Evolutionary conservation across 2,888 invertebrate genomes (phyloP), one percentile per base, ranked within the genome.

Genomic region (Podabrus alpinus): DNA sequence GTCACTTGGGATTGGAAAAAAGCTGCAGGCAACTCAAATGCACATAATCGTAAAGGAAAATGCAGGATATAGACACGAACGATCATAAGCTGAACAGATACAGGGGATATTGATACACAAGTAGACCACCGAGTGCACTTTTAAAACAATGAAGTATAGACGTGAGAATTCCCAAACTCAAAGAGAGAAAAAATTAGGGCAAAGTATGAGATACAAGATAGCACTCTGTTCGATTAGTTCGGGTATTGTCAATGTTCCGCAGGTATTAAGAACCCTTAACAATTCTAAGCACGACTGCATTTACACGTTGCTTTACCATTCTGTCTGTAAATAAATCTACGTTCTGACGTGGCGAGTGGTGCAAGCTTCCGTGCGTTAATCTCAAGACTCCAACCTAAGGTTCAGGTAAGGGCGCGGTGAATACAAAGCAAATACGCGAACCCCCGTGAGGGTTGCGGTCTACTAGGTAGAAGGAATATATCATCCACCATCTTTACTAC

Each of bases 261-360:
- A 61, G 60, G 71, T 71, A 73, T 73, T 76, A 76, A 66, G 68
- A 66, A 45, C 15, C 71, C 29, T 61, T 67, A 64, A 45, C 67
- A 61, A 77, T 77, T 77, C 76, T 15, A 69, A 59, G 74, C 76
- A 77, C 76, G 76, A 69, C 69, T 72, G 68, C 76, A 74, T 73
- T 77, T 77, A 77, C 76, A 77, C 74, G 76, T 71, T 77, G 76
- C 73, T 77, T 74, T 74, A 77, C 76, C 69, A 77, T 77, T 77
- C 74, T 71, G 76, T 77, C 69, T 77, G 76, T 74, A 73, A 77
- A 77, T 77, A 77, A 77, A 77, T 77, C 76, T 72, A 74, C 71
- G 62, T 61, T 61, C 68, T 59, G 76, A 74, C 76, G 73, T 73
- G 76, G 73, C 76, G 73, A 72, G 74, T 74, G 74, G 69, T 25